Evolutionary conservation across 2,113 vertebrate species (phyloP).

Genomic region (Mus spicilegus): DNA sequence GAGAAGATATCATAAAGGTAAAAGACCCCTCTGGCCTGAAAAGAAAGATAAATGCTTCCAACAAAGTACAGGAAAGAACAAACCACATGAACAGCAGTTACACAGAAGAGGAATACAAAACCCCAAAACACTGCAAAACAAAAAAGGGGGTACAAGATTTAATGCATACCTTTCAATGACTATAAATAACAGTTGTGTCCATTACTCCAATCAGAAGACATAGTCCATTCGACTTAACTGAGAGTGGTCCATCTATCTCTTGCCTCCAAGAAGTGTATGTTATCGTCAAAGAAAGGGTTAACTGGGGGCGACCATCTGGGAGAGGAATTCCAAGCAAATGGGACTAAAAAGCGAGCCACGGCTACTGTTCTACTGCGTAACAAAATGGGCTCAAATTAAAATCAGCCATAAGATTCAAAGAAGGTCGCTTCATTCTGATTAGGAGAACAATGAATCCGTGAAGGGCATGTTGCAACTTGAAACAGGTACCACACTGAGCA

Average conservation of each 20-base stretch:
- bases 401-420: not conserved
- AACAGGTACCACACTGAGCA: not conserved
- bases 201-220: not conserved
- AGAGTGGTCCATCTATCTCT: not conserved
- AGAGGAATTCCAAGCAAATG: not conserved
- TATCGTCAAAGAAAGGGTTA: not conserved
- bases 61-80: not conserved
- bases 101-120: not conserved
- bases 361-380: not conserved
- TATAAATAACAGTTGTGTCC: not conserved
- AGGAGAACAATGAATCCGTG: not conserved
- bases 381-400: not conserved
- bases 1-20: not conserved
- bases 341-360: not conserved
- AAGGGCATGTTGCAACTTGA: not conserved
- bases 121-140: not conserved
- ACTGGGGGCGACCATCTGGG: not conserved
- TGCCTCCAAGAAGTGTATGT: not conserved
- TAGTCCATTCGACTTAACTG: not conserved
- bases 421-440: not conserved
- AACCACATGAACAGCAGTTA: not conserved
- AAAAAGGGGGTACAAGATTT: no score
- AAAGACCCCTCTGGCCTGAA: not conserved
- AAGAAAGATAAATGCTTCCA: not conserved
- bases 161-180: not conserved